Conservation (phyloP, 2,113 vertebrate genomes). For the Holacanthus passer region DNA sequence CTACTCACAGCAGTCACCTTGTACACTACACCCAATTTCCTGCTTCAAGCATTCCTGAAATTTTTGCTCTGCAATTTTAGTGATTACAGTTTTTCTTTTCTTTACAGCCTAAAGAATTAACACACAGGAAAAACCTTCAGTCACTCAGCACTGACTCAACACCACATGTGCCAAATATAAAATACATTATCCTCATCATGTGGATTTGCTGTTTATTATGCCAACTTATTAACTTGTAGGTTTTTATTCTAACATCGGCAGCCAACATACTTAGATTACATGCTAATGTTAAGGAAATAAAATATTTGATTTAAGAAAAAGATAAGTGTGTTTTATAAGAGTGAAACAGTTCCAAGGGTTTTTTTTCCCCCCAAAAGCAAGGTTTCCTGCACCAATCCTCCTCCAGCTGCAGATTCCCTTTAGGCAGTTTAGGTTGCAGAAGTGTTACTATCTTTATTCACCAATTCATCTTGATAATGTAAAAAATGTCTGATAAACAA, state of each 20-base stretch:
- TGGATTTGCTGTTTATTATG: slow-evolving; percentile 20
- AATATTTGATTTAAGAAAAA: slow-evolving; percentile 33
- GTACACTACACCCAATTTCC: slow-evolving; percentile 3
- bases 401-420: slow-evolving; percentile 48
- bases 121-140: slow-evolving; percentile 5
- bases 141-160: slow-evolving; percentile 33
- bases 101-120: slow-evolving; percentile 8
- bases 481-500: slow-evolving; percentile 62
- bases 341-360: slow-evolving; percentile 15
- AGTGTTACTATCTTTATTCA: slow-evolving; percentile 59
- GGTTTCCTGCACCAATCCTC: slow-evolving; percentile 21
- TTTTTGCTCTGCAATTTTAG: slow-evolving; percentile 32
- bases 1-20: slow-evolving; percentile 14
- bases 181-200: slow-evolving; percentile 22
- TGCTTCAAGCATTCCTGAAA: slow-evolving; percentile 19
- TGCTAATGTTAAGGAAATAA: slow-evolving; percentile 36
- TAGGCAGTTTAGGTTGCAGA: slow-evolving; percentile 41
- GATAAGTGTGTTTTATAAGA: slow-evolving; percentile 14
- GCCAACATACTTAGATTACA: slow-evolving; percentile 28
- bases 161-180: slow-evolving; percentile 36
- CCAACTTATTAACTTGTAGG: slow-evolving; percentile 17
- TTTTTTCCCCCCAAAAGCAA: slow-evolving; percentile 6
- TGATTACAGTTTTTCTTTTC: slow-evolving; percentile 29
- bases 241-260: slow-evolving; percentile 10
- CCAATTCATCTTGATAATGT: slow-evolving; percentile 66